These are phyloP conservation scores for Scrobipalpa atriplicella DNA, from an alignment of 2,888 invertebrate species.

Conservation along the genomic window DNA sequence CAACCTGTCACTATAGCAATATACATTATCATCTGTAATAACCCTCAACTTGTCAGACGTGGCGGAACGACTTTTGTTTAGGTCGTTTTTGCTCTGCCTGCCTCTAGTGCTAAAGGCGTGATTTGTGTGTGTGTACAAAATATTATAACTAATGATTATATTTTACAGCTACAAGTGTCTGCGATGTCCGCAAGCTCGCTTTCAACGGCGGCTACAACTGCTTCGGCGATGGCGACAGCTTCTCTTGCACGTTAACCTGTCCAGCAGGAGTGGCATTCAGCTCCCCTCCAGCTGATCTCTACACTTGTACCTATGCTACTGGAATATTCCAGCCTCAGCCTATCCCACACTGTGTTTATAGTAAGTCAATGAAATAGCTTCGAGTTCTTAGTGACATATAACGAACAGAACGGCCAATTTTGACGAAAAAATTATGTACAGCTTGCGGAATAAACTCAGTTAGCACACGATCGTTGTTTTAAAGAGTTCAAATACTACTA, in stretches of 20 bases:
- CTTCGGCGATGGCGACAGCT: slow-evolving; percentile 81
- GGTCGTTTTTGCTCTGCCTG: too few relatives aligned
- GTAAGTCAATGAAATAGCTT: slow-evolving; percentile 63
- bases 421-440: too few relatives aligned
- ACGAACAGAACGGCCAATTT: too few relatives aligned
- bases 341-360: slow-evolving; percentile 88
- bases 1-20: too few relatives aligned
- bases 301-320: slow-evolving; percentile 85
- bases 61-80: too few relatives aligned
- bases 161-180: slow-evolving; percentile 79
- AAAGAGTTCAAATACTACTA: not conserved
- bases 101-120: too few relatives aligned
- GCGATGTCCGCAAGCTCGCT: slow-evolving; percentile 83
- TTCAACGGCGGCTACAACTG: slow-evolving; percentile 92
- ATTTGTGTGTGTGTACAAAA: too few relatives aligned
- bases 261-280: slow-evolving; percentile 85
- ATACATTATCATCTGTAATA: too few relatives aligned
- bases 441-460: too few relatives aligned
- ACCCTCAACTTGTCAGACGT: too few relatives aligned
- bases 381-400: not conserved
- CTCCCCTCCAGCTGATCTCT: slow-evolving; percentile 81
- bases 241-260: slow-evolving; percentile 86
- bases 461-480: too few relatives aligned
- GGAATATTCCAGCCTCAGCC: slow-evolving; percentile 87
- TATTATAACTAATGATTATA: not conserved